Evolutionary conservation across 2,113 vertebrate genomes (phyloP).

Genomic region (Eulacestoma nigropectus): DNA sequence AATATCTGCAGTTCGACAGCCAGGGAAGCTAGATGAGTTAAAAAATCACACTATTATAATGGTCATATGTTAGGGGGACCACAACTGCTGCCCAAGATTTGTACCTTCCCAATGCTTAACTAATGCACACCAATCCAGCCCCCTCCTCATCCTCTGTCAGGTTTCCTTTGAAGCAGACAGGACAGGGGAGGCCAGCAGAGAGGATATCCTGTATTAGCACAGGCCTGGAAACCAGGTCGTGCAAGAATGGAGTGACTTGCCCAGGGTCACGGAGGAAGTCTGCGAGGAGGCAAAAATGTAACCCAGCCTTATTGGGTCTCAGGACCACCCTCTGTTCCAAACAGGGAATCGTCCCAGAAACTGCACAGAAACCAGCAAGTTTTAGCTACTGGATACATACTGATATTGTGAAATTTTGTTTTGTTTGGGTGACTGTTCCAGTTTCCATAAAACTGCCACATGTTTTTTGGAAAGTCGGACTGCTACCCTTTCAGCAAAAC

Average conservation of each 20-base stretch:
- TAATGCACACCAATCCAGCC: not conserved
- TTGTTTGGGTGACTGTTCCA: not conserved
- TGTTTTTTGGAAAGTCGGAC: not conserved
- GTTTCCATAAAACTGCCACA: not conserved
- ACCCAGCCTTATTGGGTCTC: not conserved
- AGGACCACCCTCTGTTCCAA: not conserved
- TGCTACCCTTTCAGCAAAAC: not conserved
- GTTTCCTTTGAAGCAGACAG: not conserved
- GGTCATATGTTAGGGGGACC: not conserved
- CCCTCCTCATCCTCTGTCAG: not conserved
- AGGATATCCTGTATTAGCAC: not conserved
- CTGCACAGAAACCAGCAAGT: not conserved
- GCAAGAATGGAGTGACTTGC: not conserved
- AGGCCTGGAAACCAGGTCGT: not conserved
- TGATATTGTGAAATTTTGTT: not conserved
- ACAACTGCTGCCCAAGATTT: not conserved
- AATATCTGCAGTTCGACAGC: not conserved
- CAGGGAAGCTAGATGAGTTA: not conserved
- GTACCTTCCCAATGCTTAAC: not conserved
- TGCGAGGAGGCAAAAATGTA: not conserved
- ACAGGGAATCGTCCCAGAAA: not conserved
- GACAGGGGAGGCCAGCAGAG: not conserved
- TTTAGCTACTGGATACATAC: not conserved
- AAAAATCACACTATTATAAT: not conserved
- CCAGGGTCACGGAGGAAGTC: not conserved